Base-by-base conservation (phyloP, 2,113 vertebrate species). In the Pleuronectes platessa region DNA sequence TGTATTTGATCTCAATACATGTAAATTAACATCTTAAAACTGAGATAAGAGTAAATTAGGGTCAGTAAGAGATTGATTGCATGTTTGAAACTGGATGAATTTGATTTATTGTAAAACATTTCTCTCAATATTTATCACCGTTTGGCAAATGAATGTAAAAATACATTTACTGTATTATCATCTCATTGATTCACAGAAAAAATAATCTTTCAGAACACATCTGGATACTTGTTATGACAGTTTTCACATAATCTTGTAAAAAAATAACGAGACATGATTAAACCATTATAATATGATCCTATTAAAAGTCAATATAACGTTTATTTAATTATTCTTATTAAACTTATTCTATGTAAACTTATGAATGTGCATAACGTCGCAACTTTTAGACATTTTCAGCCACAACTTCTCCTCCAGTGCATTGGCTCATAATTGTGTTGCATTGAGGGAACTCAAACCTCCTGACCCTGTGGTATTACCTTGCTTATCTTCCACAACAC, bases 401-500 rank as follows among this genome's bases (percentile, higher is more conserved):
- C 31, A 20, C 17, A 17, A 51, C 49, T 7, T 67, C 35, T 72
- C 61, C 31, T 58, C 21, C 24, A 61, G 62, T 56, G 21, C 54
- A 56, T 14, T 12, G 6, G 56, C 56, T 74, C 42, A 4, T 61
- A 56, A 82, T 67, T 79, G 53, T 13, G 54, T 45, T 47, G 24
- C 67, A 61, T 20, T 31, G 14, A 8, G 63, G 24, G 61, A 45
- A 54, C 56, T 73, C 45, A 70, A 31, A 80, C 42, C 35, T 27
- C 20, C 56, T 71, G 74, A 86, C 71, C 85, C 85, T 53, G 42
- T 58, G 58, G 13, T 68, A 70, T 81, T 86, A 83, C 69, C 70
- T 82, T n/a, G 24, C 61, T 51, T 73, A 54, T 76, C 78, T 77
- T 83, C 71, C 55, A 23, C 83, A 54, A 42, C 75, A 67, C 78